These are phyloP conservation scores for Agonum fuliginosum DNA, from an alignment of 2,888 invertebrate genomes.

Conservation along the genomic window DNA sequence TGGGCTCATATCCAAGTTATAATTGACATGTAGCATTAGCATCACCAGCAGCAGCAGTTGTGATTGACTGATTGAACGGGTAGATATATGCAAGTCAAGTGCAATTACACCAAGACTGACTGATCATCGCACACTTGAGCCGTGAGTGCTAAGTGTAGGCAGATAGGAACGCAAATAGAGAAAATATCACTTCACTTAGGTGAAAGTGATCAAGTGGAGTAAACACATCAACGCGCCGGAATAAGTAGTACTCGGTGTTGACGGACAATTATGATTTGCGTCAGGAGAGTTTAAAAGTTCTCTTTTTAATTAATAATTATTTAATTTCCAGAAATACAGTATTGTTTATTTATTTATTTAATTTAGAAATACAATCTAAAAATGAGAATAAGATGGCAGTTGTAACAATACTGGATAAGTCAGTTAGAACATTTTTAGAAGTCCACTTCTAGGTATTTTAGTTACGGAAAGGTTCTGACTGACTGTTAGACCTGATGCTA, in stretches of 20 bases:
- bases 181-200: background rate
- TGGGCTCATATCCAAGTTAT: slow-evolving; percentile 17
- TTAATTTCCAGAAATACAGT: no score
- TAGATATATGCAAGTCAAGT: slow-evolving; percentile 49
- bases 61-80: slow-evolving; percentile 43
- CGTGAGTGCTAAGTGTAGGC: background rate
- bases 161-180: slow-evolving; percentile 23
- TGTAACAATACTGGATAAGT: no score
- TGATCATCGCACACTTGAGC: slow-evolving; percentile 40
- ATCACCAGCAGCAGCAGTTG: slow-evolving; percentile 21
- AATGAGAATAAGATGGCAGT: no score
- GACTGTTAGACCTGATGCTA: no score
- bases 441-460: no score
- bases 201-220: background rate
- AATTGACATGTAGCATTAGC: slow-evolving; percentile 31
- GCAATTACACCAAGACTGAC: slow-evolving; percentile 47
- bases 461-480: no score
- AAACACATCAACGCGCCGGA: slow-evolving; percentile 21
- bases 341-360: no score
- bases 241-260: background rate
- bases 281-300: no score
- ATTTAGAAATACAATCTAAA: no score
- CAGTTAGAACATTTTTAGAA: no score
- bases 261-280: slow-evolving; percentile 7
- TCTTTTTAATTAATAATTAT: no score